Base-by-base conservation (phyloP, 2,888 invertebrate genomes). In the Saturnia japonica region DNA sequence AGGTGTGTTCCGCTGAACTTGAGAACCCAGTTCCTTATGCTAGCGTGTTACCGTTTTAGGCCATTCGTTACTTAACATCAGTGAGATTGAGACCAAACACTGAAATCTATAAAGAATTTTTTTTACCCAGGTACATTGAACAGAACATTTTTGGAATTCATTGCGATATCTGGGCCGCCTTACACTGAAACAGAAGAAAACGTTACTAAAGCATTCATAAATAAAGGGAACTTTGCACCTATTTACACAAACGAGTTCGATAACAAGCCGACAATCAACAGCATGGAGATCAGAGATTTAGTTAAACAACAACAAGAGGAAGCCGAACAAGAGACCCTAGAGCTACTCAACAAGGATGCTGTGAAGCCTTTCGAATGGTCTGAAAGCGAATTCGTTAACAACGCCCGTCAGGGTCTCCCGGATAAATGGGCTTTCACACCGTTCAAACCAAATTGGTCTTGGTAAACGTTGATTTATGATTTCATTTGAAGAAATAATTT, bases 321-420 rank as follows among this genome's bases (percentile, higher is more conserved):
- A 78, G 89, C 86, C 0, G 85, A 85, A 69, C 88, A 90, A 70
- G 88, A 91, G 72, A 84, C 87, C 28, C 76, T 90, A 57, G 90
- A 91, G 68, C 71, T 81, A 69, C 83, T 88, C 19, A 91, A 90
- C 73, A 89, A 83, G 80, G 85, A 91, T 71, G 77, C 86, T 3
- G 81, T 94, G 11, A 88, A 88, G 70, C 95, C 97, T 0, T 98
- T 97, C 88, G 95, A 95, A 80, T 98, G 98, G 98, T 96, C 96
- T 69, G 95, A 94, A 69, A 95, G 96, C 74, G 94, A 94, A 74
- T 96, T 96, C 80, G 93, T 92, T 4, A 91, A 95, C 72, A 82
- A 87, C 68, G 94, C 95, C 0, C 97, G 97, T 80, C 85, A 95
- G 73, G 97, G 97, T 3, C 96, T 97, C 14, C 97, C 97, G 0